These are phyloP conservation scores for Notothenia coriiceps DNA, from an alignment of 2,113 vertebrate species.

Conservation along the genomic window DNA sequence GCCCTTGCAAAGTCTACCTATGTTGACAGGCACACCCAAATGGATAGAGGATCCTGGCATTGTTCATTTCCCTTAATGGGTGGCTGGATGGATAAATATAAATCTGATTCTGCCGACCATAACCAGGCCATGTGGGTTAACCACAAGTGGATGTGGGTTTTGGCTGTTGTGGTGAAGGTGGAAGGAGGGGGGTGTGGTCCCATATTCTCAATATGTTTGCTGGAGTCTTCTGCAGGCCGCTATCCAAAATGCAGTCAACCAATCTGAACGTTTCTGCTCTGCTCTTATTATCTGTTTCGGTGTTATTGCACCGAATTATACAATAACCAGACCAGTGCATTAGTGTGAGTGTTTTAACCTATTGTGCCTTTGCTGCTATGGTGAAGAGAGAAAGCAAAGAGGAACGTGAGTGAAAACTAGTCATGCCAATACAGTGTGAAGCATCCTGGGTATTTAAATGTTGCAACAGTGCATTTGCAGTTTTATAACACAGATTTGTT, in stretches of 20 bases:
- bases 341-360: slow-evolving; percentile 35
- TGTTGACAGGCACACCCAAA: slow-evolving; percentile 46
- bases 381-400: slow-evolving; percentile 47
- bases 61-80: slow-evolving; percentile 51
- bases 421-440: slow-evolving; percentile 48
- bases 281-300: slow-evolving; percentile 26
- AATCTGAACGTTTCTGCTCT: slow-evolving; percentile 13
- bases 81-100: slow-evolving; percentile 48
- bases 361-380: slow-evolving; percentile 45
- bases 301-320: slow-evolving; percentile 4
- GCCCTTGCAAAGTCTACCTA: slow-evolving; percentile 40
- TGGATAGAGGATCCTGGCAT: slow-evolving; percentile 46
- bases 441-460: slow-evolving; percentile 68
- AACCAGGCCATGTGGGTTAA: slow-evolving; percentile 72
- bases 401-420: slow-evolving; percentile 50
- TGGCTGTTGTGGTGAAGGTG: slow-evolving; percentile 68
- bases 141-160: slow-evolving; percentile 75
- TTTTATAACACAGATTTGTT: slow-evolving; percentile 53
- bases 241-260: slow-evolving; percentile 27
- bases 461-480: slow-evolving; percentile 45
- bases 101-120: slow-evolving; percentile 56
- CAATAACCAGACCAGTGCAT: neutral
- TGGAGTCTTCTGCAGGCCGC: slow-evolving; percentile 51
- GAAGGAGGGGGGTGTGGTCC: slow-evolving; percentile 45
- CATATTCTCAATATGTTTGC: slow-evolving; percentile 48